Evolutionary conservation across 1,140 invertebrate genomes (phyloP).

Genomic region (Drosophila pachea): DNA sequence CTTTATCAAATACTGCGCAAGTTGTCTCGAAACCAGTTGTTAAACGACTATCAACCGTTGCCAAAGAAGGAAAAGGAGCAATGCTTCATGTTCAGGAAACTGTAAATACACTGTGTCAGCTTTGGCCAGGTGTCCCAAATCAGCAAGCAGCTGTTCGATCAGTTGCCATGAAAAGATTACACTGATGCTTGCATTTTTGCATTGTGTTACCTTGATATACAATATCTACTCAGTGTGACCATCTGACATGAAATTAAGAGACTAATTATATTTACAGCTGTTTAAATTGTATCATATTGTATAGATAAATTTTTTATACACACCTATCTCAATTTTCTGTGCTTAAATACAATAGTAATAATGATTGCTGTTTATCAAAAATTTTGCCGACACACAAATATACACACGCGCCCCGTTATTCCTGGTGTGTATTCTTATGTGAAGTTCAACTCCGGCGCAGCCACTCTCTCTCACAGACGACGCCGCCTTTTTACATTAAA

Average conservation of each 20-base stretch:
- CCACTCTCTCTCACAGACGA: slow-evolving; percentile 34
- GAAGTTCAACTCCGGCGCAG: slow-evolving; percentile 67
- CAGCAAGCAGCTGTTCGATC: slow-evolving; percentile 46
- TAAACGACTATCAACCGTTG: slow-evolving; percentile 23
- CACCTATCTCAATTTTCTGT: slow-evolving; percentile 20
- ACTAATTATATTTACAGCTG: slow-evolving; percentile 42
- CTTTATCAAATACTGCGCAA: slow-evolving; percentile 34
- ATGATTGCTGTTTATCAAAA: not conserved
- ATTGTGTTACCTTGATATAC: not conserved
- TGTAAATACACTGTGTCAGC: slow-evolving; percentile 36
- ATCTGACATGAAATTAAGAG: slow-evolving; percentile 15
- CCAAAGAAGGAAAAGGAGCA: slow-evolving; percentile 36
- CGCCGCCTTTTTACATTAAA: slow-evolving; percentile 39
- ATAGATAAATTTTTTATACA: slow-evolving; percentile 1
- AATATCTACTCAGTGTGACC: slow-evolving; percentile 54
- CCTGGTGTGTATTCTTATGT: slow-evolving; percentile 38
- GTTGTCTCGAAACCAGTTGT: slow-evolving; percentile 55
- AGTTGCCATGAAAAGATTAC: slow-evolving; percentile 26
- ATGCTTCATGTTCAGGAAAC: slow-evolving; percentile 37
- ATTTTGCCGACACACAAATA: slow-evolving; percentile 17
- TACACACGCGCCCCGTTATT: slow-evolving; percentile 11
- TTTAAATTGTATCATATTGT: slow-evolving; percentile 15
- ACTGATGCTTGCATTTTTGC: not conserved
- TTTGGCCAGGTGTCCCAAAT: slow-evolving; percentile 44
- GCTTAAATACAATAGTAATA: slow-evolving; percentile 20